Evolutionary conservation across 2,888 invertebrate genomes (phyloP), one percentile per base, ranked within the genome.

Genomic region (Lithophane semibrunnea): DNA sequence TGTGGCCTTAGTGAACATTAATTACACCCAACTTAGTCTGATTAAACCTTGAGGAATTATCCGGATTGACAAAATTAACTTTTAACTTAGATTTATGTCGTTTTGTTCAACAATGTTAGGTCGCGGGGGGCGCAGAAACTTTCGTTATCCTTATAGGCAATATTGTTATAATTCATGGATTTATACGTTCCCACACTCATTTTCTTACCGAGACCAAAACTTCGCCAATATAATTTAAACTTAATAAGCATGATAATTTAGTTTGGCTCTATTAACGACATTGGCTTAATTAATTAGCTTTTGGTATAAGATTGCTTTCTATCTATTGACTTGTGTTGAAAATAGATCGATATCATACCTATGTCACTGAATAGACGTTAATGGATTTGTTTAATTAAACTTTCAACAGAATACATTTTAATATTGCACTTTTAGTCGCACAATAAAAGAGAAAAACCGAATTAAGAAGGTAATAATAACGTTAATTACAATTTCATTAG

Each of bases 31-130:
- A 96, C 96, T 96, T 95, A 96, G 95, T 94, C 96, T 96, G 96
- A 96, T 96, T 96, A 96, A 96, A 96, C 95, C 96, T 95, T 95
- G 95, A 96, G 96, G 96, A 95, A 96, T 96, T 96, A 96, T 95
- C 94, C 94, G 95, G 95, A 96, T 96, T 96, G 96, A 96, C 95
- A 95, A 96, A 96, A 96, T 96, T 96, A 96, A 96, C 96, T 96
- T 96, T 96, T 96, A 96, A 96, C 95, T 95, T 92, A 94, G 94
- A 96, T 96, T 96, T 96, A 96, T 95, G 94, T 93, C 90, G 91
- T 92, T 91, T 89, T 88, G 86, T 89, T 88, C 87, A 88, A 88
- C 80, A 79, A 76, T 61, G 77, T 76, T 81, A 80, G 79, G 79
- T 76, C 78, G 72, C 78, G 58, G 64, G 73, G 82, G 79, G 73